phyloP scores from a whole-genome alignment of 37 sponge, comb jelly and placozoan species.

The Haliclona indistincta region DNA sequence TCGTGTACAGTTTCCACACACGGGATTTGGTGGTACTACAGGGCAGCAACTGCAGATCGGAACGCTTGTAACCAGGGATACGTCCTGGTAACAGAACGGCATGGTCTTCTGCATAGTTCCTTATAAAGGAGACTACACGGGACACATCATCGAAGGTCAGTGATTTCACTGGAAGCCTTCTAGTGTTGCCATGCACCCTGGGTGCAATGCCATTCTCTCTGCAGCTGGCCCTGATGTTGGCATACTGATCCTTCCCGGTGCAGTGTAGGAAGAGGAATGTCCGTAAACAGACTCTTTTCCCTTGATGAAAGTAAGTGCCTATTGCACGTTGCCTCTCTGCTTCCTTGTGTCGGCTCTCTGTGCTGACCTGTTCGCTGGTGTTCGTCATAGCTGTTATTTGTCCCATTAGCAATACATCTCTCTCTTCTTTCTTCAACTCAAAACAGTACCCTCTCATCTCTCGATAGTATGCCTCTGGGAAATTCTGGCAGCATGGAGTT shows the following conservation, averaged over 20 bases:
- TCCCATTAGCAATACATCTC: not conserved
- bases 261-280: constrained; percentile 10
- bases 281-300: not conserved
- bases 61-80: too few species aligned
- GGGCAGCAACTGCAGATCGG: too few species aligned
- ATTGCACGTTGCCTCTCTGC: not conserved
- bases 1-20: not conserved
- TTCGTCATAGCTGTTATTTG: not conserved
- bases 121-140: too few species aligned
- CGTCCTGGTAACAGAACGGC: too few species aligned
- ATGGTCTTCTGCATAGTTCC: too few species aligned
- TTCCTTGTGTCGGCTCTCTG: not conserved
- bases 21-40: not conserved
- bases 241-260: not conserved
- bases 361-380: not conserved
- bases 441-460: not conserved
- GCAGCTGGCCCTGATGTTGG: not conserved
- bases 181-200: not conserved
- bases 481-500: not conserved
- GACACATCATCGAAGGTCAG: not conserved
- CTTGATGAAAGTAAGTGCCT: not conserved
- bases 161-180: not conserved
- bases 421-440: not conserved
- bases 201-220: not conserved
- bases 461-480: not conserved